These are phyloP conservation scores for Orthonevra nobilis DNA, from an alignment of 2,888 invertebrate species.

Conservation along the genomic window DNA sequence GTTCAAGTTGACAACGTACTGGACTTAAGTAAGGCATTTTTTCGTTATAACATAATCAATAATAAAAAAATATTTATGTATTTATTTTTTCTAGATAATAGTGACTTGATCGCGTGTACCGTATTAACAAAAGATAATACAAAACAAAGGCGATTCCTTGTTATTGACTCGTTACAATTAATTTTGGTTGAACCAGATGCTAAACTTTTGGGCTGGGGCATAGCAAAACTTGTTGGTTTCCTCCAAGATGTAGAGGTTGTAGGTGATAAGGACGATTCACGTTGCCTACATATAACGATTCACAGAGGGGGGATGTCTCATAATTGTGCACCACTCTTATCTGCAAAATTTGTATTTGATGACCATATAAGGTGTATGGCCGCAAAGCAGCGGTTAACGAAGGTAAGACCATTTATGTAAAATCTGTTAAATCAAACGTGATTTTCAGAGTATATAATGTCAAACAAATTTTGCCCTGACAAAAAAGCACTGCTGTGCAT, in stretches of 20 bases:
- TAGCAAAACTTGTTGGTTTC: slow-evolving; percentile 97
- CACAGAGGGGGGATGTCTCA: slow-evolving; percentile 87
- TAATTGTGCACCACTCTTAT: slow-evolving; percentile 88
- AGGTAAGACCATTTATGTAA: slow-evolving; percentile 81
- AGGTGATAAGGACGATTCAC: slow-evolving; percentile 97
- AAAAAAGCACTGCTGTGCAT: too few species aligned
- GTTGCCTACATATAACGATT: slow-evolving; percentile 95
- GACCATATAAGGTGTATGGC: slow-evolving; percentile 99
- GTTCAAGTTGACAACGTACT: slow-evolving; percentile 96
- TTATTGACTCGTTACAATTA: slow-evolving; percentile 96
- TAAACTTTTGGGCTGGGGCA: slow-evolving; percentile 97
- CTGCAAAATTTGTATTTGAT: slow-evolving; percentile 97
- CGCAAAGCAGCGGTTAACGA: slow-evolving; percentile 92
- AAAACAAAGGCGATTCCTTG: slow-evolving; percentile 95
- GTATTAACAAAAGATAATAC: slow-evolving; percentile 94
- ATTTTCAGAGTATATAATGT: too few species aligned
- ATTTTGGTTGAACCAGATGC: slow-evolving; percentile 98
- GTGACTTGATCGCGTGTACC: slow-evolving; percentile 97
- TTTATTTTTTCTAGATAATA: too few species aligned
- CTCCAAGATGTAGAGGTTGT: slow-evolving; percentile 97
- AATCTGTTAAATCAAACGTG: too few species aligned
- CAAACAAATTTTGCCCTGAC: too few species aligned
- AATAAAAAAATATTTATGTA: too few species aligned
- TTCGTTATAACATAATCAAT: too few species aligned
- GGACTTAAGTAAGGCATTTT: slow-evolving; percentile 90